Evolutionary conservation across 2,797 vertebrate genomes (phyloP).

Genomic region (Microcaecilia unicolor): DNA sequence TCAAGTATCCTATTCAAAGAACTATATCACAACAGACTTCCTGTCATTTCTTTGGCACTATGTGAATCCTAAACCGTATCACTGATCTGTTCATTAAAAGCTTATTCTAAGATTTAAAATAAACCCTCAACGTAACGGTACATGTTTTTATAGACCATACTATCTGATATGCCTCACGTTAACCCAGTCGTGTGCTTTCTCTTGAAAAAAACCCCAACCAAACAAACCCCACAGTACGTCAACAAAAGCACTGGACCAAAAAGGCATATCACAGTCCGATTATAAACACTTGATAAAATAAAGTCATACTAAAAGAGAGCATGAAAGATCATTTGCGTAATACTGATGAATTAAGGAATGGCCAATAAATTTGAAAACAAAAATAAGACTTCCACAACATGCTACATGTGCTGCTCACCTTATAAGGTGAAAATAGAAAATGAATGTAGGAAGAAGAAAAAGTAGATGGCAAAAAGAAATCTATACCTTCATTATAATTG

Average conservation of each 20-base stretch:
- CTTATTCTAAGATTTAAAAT: conserved; percentile 60
- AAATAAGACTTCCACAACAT: conserved; percentile 53
- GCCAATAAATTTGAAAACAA: too few relatives aligned
- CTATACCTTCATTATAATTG: conserved; percentile 58
- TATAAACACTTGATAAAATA: conserved; percentile 49
- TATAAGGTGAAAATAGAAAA: conserved; percentile 31
- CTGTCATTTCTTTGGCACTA: conserved; percentile 40
- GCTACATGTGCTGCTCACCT: conserved; percentile 51
- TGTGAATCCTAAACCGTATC: conserved; percentile 48
- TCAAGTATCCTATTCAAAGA: conserved; percentile 49
- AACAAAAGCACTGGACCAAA: conserved; percentile 58
- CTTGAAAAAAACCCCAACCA: too few relatives aligned
- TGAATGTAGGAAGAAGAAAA: conserved; percentile 37
- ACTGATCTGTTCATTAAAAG: conserved; percentile 48
- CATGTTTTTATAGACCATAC: conserved; percentile 34
- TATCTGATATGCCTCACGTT: conserved; percentile 42
- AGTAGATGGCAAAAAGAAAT: conserved; percentile 52
- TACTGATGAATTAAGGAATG: conserved; percentile 59
- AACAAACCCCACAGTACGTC: conserved; percentile 60
- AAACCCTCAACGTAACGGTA: conserved; percentile 38
- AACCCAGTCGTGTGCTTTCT: too few relatives aligned
- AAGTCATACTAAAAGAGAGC: too few relatives aligned
- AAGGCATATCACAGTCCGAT: conserved; percentile 61
- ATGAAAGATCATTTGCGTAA: conserved; percentile 48
- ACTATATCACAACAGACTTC: conserved; percentile 30